Conservation (phyloP, 2,113 vertebrate species). For the Hippoglossus stenolepis region DNA sequence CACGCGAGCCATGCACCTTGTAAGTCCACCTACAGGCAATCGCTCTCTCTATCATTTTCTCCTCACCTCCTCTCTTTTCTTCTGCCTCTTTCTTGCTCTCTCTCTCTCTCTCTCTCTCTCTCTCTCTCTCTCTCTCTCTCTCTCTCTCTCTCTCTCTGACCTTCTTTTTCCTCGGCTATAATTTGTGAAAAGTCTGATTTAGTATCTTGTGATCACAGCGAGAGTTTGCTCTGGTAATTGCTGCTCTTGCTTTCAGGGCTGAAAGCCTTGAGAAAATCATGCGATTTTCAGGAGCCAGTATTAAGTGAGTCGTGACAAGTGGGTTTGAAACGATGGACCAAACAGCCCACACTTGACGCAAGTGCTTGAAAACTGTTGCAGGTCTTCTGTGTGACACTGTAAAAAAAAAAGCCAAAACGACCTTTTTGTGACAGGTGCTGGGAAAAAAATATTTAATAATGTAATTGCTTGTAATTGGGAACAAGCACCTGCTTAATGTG, state of each 20-base stretch:
- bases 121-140: neutral
- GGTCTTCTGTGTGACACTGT: neutral
- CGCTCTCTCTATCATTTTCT: neutral
- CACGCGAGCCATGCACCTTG: slow-evolving; percentile 18
- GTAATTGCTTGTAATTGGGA: slow-evolving; percentile 7
- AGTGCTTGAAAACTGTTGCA: slow-evolving; percentile 14
- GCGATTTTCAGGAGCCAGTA: neutral
- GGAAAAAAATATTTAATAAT: neutral
- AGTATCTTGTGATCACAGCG: neutral
- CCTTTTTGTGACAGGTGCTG: neutral
- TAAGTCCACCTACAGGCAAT: slow-evolving; percentile 25
- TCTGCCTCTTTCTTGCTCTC: neutral
- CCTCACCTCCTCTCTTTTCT: neutral
- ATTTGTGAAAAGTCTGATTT: neutral
- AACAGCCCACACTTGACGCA: slow-evolving; percentile 1
- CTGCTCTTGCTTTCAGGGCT: neutral
- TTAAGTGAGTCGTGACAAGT: neutral
- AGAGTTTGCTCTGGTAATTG: neutral
- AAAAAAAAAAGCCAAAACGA: neutral
- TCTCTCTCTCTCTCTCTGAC: neutral
- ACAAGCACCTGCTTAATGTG: slow-evolving; percentile 10
- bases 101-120: neutral
- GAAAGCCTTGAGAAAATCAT: slow-evolving; percentile 5
- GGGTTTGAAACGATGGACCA: slow-evolving; percentile 3
- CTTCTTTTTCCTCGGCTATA: neutral